Percentiles rank a stretch among this genome's conserved stretches.
These are phyloP conservation scores for Portevinia maculata DNA, from an alignment of 2,888 invertebrate genomes.

Conservation along the genomic window DNA sequence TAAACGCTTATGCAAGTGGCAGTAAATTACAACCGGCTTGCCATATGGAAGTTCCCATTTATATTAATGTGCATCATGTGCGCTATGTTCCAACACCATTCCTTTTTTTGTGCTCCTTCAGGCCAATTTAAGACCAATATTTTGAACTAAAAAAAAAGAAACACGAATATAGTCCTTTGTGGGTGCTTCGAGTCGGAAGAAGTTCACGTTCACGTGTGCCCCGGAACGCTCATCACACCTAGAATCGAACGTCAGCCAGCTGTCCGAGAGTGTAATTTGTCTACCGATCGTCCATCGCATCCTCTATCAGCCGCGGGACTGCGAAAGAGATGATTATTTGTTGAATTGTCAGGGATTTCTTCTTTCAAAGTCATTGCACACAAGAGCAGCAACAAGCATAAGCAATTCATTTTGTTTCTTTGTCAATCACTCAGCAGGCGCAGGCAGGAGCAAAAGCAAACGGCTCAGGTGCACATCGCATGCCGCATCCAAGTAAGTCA, in stretches of 20 bases:
- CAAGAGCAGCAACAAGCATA: slow-evolving; percentile 58
- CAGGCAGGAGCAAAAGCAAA: slow-evolving; percentile 48
- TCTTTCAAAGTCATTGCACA: slow-evolving; percentile 58
- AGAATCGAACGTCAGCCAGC: slow-evolving; percentile 73
- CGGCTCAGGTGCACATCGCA: slow-evolving; percentile 56
- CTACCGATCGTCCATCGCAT: slow-evolving; percentile 61
- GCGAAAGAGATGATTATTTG: slow-evolving; percentile 72
- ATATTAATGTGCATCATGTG: slow-evolving; percentile 44
- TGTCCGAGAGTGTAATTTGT: slow-evolving; percentile 72
- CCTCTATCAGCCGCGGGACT: slow-evolving; percentile 42
- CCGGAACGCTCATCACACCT: slow-evolving; percentile 73
- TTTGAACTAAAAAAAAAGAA: slow-evolving; percentile 35
- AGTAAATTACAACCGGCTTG: slow-evolving; percentile 3
- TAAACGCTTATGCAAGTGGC: slow-evolving; percentile 32
- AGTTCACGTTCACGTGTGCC: slow-evolving; percentile 69
- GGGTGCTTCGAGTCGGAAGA: slow-evolving; percentile 9
- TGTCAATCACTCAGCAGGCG: slow-evolving; percentile 64
- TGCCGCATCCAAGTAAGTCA: slow-evolving; percentile 73
- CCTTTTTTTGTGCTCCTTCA: slow-evolving; percentile 47
- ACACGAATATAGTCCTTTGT: slow-evolving; percentile 10
- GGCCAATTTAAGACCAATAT: slow-evolving; percentile 66
- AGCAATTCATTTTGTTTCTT: slow-evolving; percentile 71
- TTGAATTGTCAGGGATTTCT: slow-evolving; percentile 72
- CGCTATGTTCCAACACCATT: slow-evolving; percentile 57
- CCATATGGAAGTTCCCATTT: slow-evolving; percentile 15